phyloP scores from a whole-genome alignment of 2,888 invertebrate species.

The Lithophane socia region DNA sequence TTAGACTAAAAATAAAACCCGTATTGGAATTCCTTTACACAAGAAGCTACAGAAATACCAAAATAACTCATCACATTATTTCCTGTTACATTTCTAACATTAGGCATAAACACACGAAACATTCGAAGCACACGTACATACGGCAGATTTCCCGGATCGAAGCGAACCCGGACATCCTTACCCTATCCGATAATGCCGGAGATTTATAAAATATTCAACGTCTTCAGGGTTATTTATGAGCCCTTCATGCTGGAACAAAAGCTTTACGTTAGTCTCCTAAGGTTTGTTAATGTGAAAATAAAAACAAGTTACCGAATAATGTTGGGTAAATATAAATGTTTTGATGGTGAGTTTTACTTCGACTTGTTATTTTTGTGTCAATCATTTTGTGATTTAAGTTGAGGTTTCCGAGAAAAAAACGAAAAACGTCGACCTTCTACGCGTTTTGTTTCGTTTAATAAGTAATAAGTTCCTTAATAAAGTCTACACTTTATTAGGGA shows the following conservation, averaged over 20 bases:
- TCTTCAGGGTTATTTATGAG: conserved; percentile 85
- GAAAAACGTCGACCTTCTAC: not conserved
- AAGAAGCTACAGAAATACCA: not conserved
- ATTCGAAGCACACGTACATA: conserved; percentile 65
- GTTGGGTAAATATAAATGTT: conserved; percentile 41
- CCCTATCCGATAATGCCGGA: conserved; percentile 84
- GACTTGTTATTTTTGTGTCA: conserved; percentile 11
- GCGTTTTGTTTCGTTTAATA: not conserved
- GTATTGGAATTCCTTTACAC: not conserved
- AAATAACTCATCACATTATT: not conserved
- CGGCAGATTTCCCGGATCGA: conserved; percentile 80
- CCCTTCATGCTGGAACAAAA: conserved; percentile 78
- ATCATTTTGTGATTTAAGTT: conserved; percentile 15
- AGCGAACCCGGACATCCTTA: conserved; percentile 78
- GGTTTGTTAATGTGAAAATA: conserved; percentile 72
- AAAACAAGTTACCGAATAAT: conserved; percentile 58
- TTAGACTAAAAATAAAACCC: not conserved
- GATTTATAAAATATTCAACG: conserved; percentile 85
- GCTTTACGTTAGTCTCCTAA: conserved; percentile 71
- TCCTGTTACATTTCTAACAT: conserved; percentile 27
- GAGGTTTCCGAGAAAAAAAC: not conserved
- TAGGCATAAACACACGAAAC: conserved; percentile 56
- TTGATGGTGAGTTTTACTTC: not conserved
- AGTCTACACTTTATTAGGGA: too few relatives aligned
- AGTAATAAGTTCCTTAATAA: not conserved